Evolutionary conservation across 2,888 invertebrate species (phyloP).

Genomic region (Agrochola circellaris): DNA sequence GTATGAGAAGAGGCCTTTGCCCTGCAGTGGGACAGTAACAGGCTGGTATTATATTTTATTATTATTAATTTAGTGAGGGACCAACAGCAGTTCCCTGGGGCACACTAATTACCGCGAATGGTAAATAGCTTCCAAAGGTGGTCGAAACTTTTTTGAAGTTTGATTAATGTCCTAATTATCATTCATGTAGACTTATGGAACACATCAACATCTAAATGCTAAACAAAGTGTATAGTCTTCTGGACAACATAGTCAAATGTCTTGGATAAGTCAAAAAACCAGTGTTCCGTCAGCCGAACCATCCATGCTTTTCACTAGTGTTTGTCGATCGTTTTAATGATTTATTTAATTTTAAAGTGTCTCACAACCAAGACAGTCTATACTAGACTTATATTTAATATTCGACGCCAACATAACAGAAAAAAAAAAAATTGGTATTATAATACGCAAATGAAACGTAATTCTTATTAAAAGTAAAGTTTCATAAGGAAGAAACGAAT

Average conservation of each 20-base stretch:
- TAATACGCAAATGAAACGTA: neutral
- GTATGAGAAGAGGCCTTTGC: no score
- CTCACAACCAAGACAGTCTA: neutral
- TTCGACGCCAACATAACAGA: no score
- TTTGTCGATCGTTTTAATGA: neutral
- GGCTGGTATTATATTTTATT: no score
- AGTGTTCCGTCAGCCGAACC: neutral
- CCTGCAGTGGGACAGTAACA: no score
- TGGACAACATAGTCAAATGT: slow-evolving; percentile 23
- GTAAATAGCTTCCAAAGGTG: slow-evolving; percentile 4
- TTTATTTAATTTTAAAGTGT: slow-evolving; percentile 11
- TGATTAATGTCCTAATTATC: neutral
- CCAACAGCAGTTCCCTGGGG: slow-evolving; percentile 16
- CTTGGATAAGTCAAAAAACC: slow-evolving; percentile 8
- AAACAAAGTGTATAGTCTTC: neutral
- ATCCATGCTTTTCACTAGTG: neutral
- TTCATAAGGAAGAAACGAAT: slow-evolving; percentile 6
- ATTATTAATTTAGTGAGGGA: slow-evolving; percentile 29
- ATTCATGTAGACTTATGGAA: neutral
- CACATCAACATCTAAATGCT: neutral
- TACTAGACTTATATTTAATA: neutral
- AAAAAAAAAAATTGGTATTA: neutral
- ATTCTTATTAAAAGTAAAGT: neutral
- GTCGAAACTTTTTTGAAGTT: slow-evolving; percentile 1
- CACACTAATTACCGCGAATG: neutral